Base-by-base conservation (phyloP, 2,113 vertebrate genomes). In the Cathartes aura region DNA sequence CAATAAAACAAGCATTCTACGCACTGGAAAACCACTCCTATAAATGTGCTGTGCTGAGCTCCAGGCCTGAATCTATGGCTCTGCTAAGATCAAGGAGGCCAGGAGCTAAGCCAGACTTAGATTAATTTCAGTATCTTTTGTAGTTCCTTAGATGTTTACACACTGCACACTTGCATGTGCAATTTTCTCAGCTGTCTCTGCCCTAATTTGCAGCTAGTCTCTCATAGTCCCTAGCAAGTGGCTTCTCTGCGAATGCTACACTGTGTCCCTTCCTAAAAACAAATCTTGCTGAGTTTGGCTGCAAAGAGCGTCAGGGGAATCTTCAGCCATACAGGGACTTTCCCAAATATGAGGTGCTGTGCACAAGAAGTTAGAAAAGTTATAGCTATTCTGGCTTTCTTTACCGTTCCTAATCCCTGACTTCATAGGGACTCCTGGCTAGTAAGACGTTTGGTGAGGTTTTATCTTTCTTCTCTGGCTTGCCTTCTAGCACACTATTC, bases 91-190 rank as follows among this genome's bases (percentile, higher is more conserved):
- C 19, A 12, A 11, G 74, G 47, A 42, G 38, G 22, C 21, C 55
- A 50, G 52, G 52, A 78, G 3, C 43, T 71, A 34, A 52, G 27
- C 40, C 70, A 82, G 32, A 11, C 23, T 52, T 12, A 6, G 34
- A 34, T n/a, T 17, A 11, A 43, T 79, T 68, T 19, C 0, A 5
- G 42, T 36, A 4, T 12, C 60, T 87, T 58, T n/a, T 56, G 43
- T 29, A 30, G 48, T 38, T 66, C 83, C 24, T 55, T 8, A 5
- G 52, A 9, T 15, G 27, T 45, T 81, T 64, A 58, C 66, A 21
- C 19, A 7, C 15, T 9, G 19, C 20, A 10, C 20, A 0, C 40
- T 22, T 9, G 20, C 1, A 0, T 16, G n/a, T 27, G 45, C 60
- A 3, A 4, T 79, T 84, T 48, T 36, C 73, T 66, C 50, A 50